Evolutionary conservation across 2,797 vertebrate genomes (phyloP).

Genomic region (Rhinophrynus dorsalis): DNA sequence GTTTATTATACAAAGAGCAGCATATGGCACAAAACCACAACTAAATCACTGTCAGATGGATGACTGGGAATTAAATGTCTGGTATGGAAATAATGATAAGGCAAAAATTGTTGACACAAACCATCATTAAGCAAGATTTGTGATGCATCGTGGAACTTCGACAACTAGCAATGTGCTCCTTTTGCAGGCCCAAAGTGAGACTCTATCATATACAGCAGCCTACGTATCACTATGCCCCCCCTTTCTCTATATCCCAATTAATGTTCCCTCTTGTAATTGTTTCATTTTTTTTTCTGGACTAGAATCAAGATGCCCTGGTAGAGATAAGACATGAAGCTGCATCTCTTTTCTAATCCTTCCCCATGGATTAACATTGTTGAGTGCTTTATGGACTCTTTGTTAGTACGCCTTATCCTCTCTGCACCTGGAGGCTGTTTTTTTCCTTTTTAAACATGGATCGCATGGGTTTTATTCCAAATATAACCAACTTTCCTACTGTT

Average conservation of each 20-base stretch:
- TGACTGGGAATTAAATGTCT: neutral
- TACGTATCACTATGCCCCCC: too few relatives aligned
- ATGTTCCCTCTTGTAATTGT: conserved; percentile 19
- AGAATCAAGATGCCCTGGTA: conserved; percentile 20
- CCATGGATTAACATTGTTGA: conserved; percentile 12
- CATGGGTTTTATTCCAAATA: neutral
- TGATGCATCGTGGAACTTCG: neutral
- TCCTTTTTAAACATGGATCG: neutral
- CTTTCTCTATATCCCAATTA: conserved; percentile 1
- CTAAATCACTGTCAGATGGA: neutral
- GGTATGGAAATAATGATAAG: neutral
- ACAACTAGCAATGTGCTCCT: neutral
- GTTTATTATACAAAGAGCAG: too few relatives aligned
- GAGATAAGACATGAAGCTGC: conserved; percentile 19
- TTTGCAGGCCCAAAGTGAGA: too few relatives aligned
- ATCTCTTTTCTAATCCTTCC: conserved; percentile 16
- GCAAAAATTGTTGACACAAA: neutral
- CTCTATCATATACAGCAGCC: too few relatives aligned
- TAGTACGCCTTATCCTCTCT: neutral
- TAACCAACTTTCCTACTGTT: neutral
- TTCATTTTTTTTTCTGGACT: conserved; percentile 21
- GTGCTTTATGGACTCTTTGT: conserved; percentile 4
- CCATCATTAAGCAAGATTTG: neutral
- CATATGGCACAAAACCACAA: too few relatives aligned
- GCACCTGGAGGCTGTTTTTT: conserved; percentile 18